Evolutionary conservation across 2,113 vertebrate species (phyloP).

Genomic region (Myiozetetes cayanensis): DNA sequence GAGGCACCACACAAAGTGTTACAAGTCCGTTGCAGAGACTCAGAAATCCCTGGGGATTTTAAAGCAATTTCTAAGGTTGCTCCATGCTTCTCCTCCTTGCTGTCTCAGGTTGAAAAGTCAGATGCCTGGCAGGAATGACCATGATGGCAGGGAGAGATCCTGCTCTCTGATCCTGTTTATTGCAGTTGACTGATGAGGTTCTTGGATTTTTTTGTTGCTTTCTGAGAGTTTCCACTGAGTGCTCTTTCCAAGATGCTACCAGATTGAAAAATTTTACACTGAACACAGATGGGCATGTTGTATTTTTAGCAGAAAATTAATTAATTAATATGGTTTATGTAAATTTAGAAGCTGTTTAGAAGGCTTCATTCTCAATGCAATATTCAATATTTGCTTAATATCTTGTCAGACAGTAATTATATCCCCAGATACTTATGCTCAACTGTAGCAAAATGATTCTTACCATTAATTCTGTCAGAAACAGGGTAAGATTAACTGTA

Average conservation of each 20-base stretch:
- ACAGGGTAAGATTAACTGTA: slow-evolving; percentile 32
- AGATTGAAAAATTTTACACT: not conserved
- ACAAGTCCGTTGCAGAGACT: not conserved
- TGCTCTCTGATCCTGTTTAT: not conserved
- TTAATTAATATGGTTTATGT: slow-evolving; percentile 43
- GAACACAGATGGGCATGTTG: not conserved
- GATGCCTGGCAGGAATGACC: not conserved
- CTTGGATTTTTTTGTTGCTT: not conserved
- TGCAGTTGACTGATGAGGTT: not conserved
- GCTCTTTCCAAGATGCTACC: not conserved
- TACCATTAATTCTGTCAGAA: slow-evolving; percentile 58
- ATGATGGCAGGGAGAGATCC: not conserved
- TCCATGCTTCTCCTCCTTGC: not conserved
- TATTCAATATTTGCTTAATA: slow-evolving; percentile 61
- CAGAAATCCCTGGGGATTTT: not conserved
- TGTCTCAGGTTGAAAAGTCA: not conserved
- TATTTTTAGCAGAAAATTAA: slow-evolving; percentile 20
- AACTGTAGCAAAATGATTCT: slow-evolving; percentile 39
- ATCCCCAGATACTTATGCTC: slow-evolving; percentile 42
- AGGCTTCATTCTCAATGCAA: slow-evolving; percentile 22
- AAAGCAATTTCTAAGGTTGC: not conserved
- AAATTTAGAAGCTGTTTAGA: slow-evolving; percentile 29
- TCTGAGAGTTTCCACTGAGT: not conserved
- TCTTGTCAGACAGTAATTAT: slow-evolving; percentile 59
- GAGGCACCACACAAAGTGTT: not conserved